phyloP scores from a whole-genome alignment of 2,888 invertebrate species.

The Chloromyia formosa region DNA sequence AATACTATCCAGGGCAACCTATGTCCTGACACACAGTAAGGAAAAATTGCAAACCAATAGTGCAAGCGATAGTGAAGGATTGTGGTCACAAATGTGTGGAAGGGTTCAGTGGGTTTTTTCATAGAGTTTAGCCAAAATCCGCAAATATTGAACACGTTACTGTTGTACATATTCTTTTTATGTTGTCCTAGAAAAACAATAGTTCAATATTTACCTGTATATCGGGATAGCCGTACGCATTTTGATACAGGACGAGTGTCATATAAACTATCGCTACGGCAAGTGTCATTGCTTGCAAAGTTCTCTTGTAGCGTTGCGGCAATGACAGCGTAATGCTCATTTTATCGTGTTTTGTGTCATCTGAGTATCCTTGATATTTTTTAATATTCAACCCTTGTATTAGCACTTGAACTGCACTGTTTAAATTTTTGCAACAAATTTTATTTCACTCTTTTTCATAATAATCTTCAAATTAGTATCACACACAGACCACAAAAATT shows the following conservation, averaged over 20 bases:
- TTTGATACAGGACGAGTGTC: slow-evolving; percentile 63
- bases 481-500: not conserved
- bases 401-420: not conserved
- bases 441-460: not conserved
- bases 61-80: no score
- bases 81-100: no score
- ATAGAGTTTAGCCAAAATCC: no score
- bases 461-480: slow-evolving; percentile 6
- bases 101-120: no score
- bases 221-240: slow-evolving; percentile 63
- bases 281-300: slow-evolving; percentile 64
- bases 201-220: slow-evolving; percentile 59
- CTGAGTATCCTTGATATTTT: slow-evolving; percentile 25
- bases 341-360: slow-evolving; percentile 47
- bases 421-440: not conserved
- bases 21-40: no score
- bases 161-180: no score
- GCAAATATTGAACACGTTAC: no score
- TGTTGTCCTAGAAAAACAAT: no score
- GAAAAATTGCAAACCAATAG: no score
- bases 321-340: slow-evolving; percentile 64
- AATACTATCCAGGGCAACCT: no score
- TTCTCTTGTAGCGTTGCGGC: slow-evolving; percentile 64
- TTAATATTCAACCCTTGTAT: not conserved
- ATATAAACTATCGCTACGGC: slow-evolving; percentile 63